Evolutionary conservation across 2,888 invertebrate genomes (phyloP), one percentile per base, ranked within the genome.

Genomic region (Bugulina stolonifera): DNA sequence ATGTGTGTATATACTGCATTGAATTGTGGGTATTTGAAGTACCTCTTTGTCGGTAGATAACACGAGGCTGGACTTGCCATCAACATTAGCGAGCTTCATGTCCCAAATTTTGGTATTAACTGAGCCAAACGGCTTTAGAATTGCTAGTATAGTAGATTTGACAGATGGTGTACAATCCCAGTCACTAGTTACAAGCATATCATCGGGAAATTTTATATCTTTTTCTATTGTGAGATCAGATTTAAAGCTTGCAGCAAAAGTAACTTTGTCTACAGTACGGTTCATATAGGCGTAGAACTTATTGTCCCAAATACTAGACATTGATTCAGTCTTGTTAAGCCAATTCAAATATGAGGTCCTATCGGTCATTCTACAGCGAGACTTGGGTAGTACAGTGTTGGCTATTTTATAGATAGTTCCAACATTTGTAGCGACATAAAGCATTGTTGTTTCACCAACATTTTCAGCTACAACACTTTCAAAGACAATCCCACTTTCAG

Each of bases 161-260:
- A 25, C 23, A 2, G 70, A 43, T 3, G 70, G 70, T 2, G 70
- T 70, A 52, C 70, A 70, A 25, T 70, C 29, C 70, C 70, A 70
- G 32, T 70, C 70, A 54, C 52, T 54, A n/a, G 14, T 43, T 2
- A 54, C 1, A 22, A 70, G 35, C 25, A 70, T 27, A 54, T 70
- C 70, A 29, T 70, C 70, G 2, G 70, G 70, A 29, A 70, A 70
- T 5, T 43, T 70, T 3, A 70, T 25, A 5, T 2, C n/a, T 29
- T 70, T 70, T 54, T 70, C 70, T 52, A 70, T 70, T 23, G 70
- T 70, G 25, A 70, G 70, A 52, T 70, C 70, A 23, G 70, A 70
- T 54, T n/a, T 29, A 29, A 70, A 70, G 32, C 29, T 29, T 22
- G 70, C 23, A 5, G 27, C 32, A 32, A 64, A 64, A 3, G 64